Evolutionary conservation across 2,888 invertebrate genomes (phyloP), one percentile per base, ranked within the genome.

Genomic region (Drosophila affinis): DNA sequence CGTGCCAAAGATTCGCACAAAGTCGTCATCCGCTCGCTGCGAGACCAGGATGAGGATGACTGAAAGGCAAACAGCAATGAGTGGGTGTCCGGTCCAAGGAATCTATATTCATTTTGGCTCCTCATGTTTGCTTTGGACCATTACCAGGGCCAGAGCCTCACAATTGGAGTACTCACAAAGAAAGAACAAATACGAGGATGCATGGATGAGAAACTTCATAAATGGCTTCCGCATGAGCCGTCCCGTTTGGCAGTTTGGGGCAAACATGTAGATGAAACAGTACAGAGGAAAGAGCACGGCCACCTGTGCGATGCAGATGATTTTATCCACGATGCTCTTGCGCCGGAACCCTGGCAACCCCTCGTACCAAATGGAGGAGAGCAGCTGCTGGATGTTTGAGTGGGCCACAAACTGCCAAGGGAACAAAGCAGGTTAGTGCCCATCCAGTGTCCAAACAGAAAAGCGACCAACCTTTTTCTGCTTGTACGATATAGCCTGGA

Each of bases 131-230:
- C 39, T 7, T 39, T 39, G n/a, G 39, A 61, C 57, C 6, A 61
- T 34, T 29, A 9, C 29, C 29, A 29, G 9, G 5, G 12, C 14
- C 32, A 21, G 18, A 24, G 44, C 5, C 10, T 18, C 12, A 14
- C 24, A 29, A 46, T n/a, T n/a, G 39, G 7, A n/a, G 21, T 52
- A 95, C 97, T 96, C 93, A 98, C 98, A 93, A 72, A 99, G 93
- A 92, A 98, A 99, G 93, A 97, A 97, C 77, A 98, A 93, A 91
- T 99, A 99, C 14, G 98, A 98, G 0, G 98, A 96, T 9, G 98
- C 98, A 90, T 98, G 98, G 60, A 97, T 96, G 88, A 99, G 94
- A 91, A 99, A 99, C 93, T 98, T 98, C 96, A 99, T 97, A 91
- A 98, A 98, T 0, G 99, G 98, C 91, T 97, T 97, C 78, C 97